A percentile compares a stretch with the other conserved stretches of the same genome.
Conservation (phyloP, 1,140 invertebrate species). For the Dreissena rostriformis region DNA sequence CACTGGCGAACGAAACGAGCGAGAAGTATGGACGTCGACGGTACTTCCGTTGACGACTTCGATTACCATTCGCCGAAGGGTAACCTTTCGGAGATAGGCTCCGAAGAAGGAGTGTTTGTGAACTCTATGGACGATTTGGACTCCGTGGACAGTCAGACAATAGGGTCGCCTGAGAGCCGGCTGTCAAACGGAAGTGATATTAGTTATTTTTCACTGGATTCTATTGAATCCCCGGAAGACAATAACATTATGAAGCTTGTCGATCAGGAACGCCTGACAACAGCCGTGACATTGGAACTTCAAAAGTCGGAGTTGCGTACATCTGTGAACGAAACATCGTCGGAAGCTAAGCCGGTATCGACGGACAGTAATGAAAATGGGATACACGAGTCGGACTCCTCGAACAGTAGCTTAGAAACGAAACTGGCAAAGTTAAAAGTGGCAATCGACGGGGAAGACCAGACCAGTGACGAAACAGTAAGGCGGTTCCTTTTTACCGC, state of each 20-base stretch:
- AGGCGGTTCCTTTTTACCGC: constrained; percentile 53
- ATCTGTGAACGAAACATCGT: neutral
- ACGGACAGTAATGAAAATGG: neutral
- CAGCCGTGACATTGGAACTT: constrained; percentile 25
- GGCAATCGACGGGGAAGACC: constrained; percentile 30
- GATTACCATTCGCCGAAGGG: constrained; percentile 16
- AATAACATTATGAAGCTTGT: neutral
- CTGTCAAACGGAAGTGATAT: constrained; percentile 31
- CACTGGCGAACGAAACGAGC: too few species aligned
- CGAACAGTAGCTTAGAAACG: neutral
- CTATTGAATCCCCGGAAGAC: constrained; percentile 28
- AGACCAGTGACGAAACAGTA: constrained; percentile 4
- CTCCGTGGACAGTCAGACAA: constrained; percentile 23
- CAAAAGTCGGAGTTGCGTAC: constrained; percentile 17
- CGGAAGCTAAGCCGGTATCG: neutral
- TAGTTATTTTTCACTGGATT: constrained; percentile 50
- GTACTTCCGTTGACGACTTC: constrained; percentile 22
- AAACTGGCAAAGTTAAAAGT: constrained; percentile 40
- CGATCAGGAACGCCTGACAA: constrained; percentile 21
- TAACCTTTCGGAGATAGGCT: constrained; percentile 59
- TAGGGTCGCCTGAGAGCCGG: constrained; percentile 16
- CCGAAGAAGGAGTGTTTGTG: constrained; percentile 74
- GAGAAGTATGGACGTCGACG: constrained; percentile 19
- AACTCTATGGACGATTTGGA: constrained; percentile 75
- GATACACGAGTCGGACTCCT: constrained; percentile 3